Conservation (phyloP, 2,888 invertebrate genomes). For the Pterostichus madidus region DNA sequence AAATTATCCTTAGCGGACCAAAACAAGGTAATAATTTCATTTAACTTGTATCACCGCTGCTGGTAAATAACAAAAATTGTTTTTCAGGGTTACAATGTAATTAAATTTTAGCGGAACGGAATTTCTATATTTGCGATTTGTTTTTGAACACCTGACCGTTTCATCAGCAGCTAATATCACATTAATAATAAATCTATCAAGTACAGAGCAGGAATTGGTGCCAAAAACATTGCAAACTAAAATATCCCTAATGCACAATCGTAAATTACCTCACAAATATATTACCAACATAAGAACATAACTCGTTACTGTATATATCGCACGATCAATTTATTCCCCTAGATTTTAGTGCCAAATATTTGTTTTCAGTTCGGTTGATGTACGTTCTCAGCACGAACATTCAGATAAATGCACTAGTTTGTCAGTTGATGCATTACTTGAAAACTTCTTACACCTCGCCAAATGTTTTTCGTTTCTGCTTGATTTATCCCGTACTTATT, state of each 20-base stretch:
- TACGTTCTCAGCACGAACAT: conserved; percentile 25
- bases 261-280: conserved; percentile 64
- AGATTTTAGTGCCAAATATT: conserved; percentile 66
- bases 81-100: too few species aligned
- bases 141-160: conserved; percentile 22
- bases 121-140: conserved; percentile 15
- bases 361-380: conserved; percentile 63
- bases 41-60: too few species aligned
- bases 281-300: conserved; percentile 65
- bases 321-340: conserved; percentile 65
- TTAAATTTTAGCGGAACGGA: too few species aligned
- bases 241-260: conserved; percentile 66
- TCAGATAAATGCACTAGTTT: conserved; percentile 55
- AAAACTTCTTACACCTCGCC: conserved; percentile 58
- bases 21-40: too few species aligned
- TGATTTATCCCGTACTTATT: conserved; percentile 59
- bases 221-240: conserved; percentile 66
- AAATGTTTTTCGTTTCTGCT: conserved; percentile 59
- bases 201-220: conserved; percentile 44
- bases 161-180: conserved; percentile 48
- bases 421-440: conserved; percentile 62
- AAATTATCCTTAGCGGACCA: too few species aligned
- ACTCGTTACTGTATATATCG: conserved; percentile 63
- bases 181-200: conserved; percentile 63
- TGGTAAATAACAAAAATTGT: too few species aligned